Evolutionary conservation across 2,888 invertebrate species (phyloP), one percentile per base, ranked within the genome.

Genomic region (Stegophylla sp.): DNA sequence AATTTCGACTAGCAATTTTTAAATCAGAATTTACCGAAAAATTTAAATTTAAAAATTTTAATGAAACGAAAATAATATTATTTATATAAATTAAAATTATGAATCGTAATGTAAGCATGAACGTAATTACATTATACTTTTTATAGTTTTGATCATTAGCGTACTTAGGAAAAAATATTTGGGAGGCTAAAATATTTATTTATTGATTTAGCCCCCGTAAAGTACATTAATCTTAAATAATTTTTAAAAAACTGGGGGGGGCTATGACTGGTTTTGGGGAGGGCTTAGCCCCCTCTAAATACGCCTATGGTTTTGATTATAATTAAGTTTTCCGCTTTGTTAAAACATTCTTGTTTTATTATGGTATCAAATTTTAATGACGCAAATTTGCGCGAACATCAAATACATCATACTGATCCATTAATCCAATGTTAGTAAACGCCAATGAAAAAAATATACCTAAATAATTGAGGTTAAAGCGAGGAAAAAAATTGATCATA

Each of bases 391-490:
- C 23, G 23, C 26, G 17, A 72, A 59, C n/a, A 17, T 56, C 43
- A 72, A 56, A 72, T 5, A 5, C 15, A 72, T 26, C 10, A 41
- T 41, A 23, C 17, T 43, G 72, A 43, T 56, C 56, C 43, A 72
- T 56, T 43, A 59, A 72, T 72, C 43, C 23, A 59, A 56, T 72
- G 43, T 43, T 26, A 72, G 59, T 72, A 26, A 43, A 28, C 5
- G 3, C 3, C 5, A 1, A 17, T 2, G 17, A 20, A 69, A 15
- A 28, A 63, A 63, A 56, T 56, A 56, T 34, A 34, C 34, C 3
- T 51, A 53, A 20, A 53, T 43, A 69, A 69, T n/a, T n/a, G n/a
- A n/a, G n/a, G n/a, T n/a, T n/a, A n/a, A n/a, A n/a, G n/a, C n/a
- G n/a, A n/a, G n/a, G n/a, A 26, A 67, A 48, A 28, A 48, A 45